Conservation (phyloP, 2,113 vertebrate genomes). For the Lycaon pictus region DNA sequence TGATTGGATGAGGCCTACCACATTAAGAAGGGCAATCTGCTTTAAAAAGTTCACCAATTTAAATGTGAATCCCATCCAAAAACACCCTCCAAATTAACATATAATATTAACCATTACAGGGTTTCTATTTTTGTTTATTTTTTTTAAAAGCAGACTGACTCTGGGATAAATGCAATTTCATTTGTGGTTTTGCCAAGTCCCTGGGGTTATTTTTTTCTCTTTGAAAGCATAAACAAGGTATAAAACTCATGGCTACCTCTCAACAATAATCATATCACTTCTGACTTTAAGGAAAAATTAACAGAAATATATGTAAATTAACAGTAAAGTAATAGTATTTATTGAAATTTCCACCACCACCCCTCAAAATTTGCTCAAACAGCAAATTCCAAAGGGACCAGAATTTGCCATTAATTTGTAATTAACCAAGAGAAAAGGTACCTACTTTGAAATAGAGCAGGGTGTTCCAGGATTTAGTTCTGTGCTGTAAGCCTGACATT, state of each 20-base stretch:
- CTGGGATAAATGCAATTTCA: not conserved
- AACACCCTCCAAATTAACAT: not conserved
- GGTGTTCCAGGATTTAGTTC: not conserved
- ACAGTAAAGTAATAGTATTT: not conserved
- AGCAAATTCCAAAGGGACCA: not conserved
- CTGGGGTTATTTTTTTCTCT: not conserved
- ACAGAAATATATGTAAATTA: not conserved
- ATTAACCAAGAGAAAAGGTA: not conserved
- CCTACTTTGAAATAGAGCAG: not conserved
- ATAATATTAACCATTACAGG: not conserved
- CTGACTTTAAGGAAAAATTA: not conserved
- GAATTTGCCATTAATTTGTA: not conserved
- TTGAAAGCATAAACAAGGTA: conserved; percentile 14
- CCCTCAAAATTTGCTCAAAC: not conserved
- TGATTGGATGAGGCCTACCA: not conserved
- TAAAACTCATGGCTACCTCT: not conserved
- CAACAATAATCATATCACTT: not conserved
- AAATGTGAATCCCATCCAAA: not conserved
- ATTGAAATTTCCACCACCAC: not conserved
- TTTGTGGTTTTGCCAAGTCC: not conserved
- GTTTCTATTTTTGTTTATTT: not conserved
- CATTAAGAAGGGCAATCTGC: not conserved
- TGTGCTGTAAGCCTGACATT: not conserved
- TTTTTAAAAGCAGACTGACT: not conserved
- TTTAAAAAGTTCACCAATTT: not conserved